A percentile compares a stretch with the other conserved stretches of the same genome.
Conservation (phyloP, 2,113 vertebrate species). For the Microcebus jonahi region DNA sequence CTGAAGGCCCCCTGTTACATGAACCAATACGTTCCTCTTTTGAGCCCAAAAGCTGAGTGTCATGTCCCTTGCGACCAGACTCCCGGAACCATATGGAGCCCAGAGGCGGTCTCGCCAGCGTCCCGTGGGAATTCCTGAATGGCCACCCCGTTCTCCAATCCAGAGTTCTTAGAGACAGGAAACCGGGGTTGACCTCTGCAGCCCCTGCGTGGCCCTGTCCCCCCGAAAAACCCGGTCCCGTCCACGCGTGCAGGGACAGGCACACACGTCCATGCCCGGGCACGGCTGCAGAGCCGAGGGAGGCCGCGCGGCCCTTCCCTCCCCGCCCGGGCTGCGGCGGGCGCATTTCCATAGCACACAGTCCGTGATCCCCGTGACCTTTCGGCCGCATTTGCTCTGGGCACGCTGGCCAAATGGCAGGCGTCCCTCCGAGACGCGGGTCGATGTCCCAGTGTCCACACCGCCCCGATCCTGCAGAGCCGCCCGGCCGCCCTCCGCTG, state of each 20-base stretch:
- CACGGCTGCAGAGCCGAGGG: conserved; percentile 75
- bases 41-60: neutral
- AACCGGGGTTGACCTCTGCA: neutral
- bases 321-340: conserved; percentile 76
- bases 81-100: neutral
- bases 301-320: conserved; percentile 69
- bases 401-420: conserved; percentile 86
- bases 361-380: conserved; percentile 87
- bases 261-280: neutral
- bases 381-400: conserved; percentile 85
- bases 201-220: neutral
- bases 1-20: neutral
- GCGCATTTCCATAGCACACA: conserved; percentile 85
- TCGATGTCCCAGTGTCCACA: conserved; percentile 82
- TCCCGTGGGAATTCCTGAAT: neutral
- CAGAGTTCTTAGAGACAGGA: neutral
- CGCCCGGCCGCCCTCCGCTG: neutral
- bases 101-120: neutral
- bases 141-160: neutral
- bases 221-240: neutral
- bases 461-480: conserved; percentile 72
- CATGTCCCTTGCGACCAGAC: neutral
- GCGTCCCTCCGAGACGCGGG: conserved; percentile 52
- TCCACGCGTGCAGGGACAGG: fast-evolving
- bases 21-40: neutral